Evolutionary conservation across 1,140 invertebrate species (phyloP), one percentile per base, ranked within the genome.

Genomic region (Lucilia sericata): DNA sequence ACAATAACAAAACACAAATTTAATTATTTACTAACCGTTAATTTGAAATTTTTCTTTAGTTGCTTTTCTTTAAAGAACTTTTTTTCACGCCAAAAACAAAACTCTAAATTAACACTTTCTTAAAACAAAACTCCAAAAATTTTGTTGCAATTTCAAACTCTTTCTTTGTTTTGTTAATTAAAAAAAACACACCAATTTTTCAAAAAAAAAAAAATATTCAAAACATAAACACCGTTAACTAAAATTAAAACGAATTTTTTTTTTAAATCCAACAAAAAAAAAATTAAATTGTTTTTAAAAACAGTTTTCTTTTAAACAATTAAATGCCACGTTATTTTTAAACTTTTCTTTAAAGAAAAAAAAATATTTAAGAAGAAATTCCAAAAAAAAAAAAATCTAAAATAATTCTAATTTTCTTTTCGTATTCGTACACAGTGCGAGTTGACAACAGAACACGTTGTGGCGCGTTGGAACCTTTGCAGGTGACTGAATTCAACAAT

Each of bases 401-500:
- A 30, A 30, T 7, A 42, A n/a, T 60, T 60, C n/a, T 17, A 60
- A 60, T 17, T 60, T 60, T 60, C 55, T n/a, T 30, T 60, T 60
- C 55, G 55, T 60, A 60, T 0, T 60, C 55, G 65, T 19, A 70
- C 42, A 42, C 42, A 42, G 42, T 42, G 65, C 65, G 65, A 21
- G 21, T 70, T 21, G n/a, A 80, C 42, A 80, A 80, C 42, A 36
- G n/a, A 60, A 65, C 51, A 82, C 82, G 82, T 82, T 82, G 82
- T 82, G 82, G 82, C 82, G 65, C 82, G 82, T 47, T 82, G 51
- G 51, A 82, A 82, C 82, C 82, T 82, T 78, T 65, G 65, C 82
- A 82, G 82, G 82, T 82, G 82, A 82, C 82, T 82, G 82, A 47
- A 80, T 42, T 80, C 34, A 49, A 49, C 76, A 80, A 51, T 21